Base-by-base conservation (phyloP, 1,140 invertebrate species). In the Arion vulgaris region DNA sequence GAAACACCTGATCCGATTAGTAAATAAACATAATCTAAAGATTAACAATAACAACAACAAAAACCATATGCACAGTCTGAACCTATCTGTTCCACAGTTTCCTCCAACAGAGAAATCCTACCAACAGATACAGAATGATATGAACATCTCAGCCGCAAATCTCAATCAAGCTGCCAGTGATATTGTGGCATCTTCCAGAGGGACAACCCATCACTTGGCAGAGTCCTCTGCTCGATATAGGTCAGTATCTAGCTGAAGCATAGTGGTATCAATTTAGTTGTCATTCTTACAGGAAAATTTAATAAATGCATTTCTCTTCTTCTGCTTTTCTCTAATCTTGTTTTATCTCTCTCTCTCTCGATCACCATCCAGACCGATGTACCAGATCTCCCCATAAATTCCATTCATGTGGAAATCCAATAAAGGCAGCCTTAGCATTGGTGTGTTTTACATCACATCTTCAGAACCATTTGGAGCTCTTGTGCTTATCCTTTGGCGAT, bases 81-180 rank as follows among this genome's bases (percentile, higher is more conserved):
- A n/a, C n/a, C n/a, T n/a, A n/a, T n/a, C 41, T 15, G 5, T 15
- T 15, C 41, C 41, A 17, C 84, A 92, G 91, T 90, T 87, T 78
- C 91, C 91, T n/a, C 68, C 49, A 1, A 89, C 90, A n/a, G 84
- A 71, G 32, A 85, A 86, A 45, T 86, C 84, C 28, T 90, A 90
- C 83, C 86, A 86, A 23, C 96, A 97, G 91, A 93, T 98, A 0
- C 97, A 98, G 92, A 94, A 94, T 23, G 96, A 98, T 86, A 93
- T 99, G 39, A 96, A 95, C 87, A 94, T 94, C 71, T 95, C 96
- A 32, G 97, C 97, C 0, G 95, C 95, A 71, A 95, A 95, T 78
- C 92, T 99, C 68, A 98, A 96, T 93, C 95, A 95, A 81, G 95
- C 96, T 0, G 95, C 96, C 0, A 95, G 94, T 26, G 95, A 95